A percentile compares a stretch with the other conserved stretches of the same genome.
Evolutionary conservation across 2,113 vertebrate species (phyloP).

Genomic region (Pachyramphus minor): DNA sequence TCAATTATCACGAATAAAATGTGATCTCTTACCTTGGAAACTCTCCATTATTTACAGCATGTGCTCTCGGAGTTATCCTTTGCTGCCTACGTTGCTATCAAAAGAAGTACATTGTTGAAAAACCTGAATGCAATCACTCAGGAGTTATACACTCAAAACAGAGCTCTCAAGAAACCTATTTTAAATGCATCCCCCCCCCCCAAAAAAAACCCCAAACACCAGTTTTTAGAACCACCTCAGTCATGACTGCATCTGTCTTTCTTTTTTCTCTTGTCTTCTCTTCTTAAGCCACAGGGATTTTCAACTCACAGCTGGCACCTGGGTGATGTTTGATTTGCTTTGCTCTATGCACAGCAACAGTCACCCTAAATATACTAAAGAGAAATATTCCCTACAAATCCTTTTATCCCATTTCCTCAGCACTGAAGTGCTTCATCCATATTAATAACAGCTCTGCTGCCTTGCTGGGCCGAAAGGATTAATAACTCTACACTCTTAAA

Average conservation of each 20-base stretch:
- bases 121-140: neutral
- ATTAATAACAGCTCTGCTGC: neutral
- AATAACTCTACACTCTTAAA: neutral
- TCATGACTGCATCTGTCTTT: neutral
- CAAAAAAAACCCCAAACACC: neutral
- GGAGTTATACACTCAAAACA: neutral
- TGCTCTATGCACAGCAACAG: neutral
- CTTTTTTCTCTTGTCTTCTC: neutral
- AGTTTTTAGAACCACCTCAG: neutral
- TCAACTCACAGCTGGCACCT: neutral
- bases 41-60: constrained; percentile 68
- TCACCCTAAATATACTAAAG: neutral
- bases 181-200: neutral
- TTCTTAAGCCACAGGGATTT: neutral
- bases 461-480: neutral
- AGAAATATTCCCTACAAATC: neutral
- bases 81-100: constrained; percentile 73
- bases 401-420: neutral
- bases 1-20: fast-evolving
- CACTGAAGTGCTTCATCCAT: neutral
- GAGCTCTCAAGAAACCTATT: neutral
- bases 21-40: constrained; percentile 76
- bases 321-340: neutral
- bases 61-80: constrained; percentile 71
- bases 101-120: constrained; percentile 6